Evolutionary conservation across 1,140 invertebrate species (phyloP), one percentile per base, ranked within the genome.

Genomic region (Dreissena rostriformis): DNA sequence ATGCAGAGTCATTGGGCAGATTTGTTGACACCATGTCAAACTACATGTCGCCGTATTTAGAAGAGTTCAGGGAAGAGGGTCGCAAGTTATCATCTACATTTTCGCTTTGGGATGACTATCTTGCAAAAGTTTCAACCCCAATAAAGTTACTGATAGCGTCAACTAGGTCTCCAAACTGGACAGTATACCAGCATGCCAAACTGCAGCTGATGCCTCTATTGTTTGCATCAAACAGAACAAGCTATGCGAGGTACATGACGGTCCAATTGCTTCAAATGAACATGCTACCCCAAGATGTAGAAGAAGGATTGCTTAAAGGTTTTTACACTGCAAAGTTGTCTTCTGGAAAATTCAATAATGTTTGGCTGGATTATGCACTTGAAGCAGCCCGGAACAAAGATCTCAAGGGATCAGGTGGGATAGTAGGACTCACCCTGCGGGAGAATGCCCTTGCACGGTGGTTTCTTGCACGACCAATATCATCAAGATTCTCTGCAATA

Each of bases 21-120:
- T 19, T n/a, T 11, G 2, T 1, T 63, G 57, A 63, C 2, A 11
- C 12, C 19, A n/a, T n/a, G 2, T 63, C 57, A n/a, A n/a, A 2
- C 2, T 11, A n/a, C 19, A 19, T n/a, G 12, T 19, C 6, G 2
- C 19, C 2, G 14, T 22, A 14, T 2, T 12, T 75, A 14, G 73
- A 75, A 2, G 55, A 75, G 63, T 75, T 75, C 28, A 1, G 73
- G 17, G 22, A n/a, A 19, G 55, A 63, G 0, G 0, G 8, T 26
- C 17, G 57, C 19, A 6, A 65, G 14, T 28, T 63, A 0, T 75
- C 73, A 39, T n/a, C 24, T 10, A 75, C 73, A 2, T 61, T 76
- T 76, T 51, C 5, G 24, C 65, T 10, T 22, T 61, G 26, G 74
- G 74, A 76, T 51, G 72, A 76, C 7, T 76, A 49, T 66, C 74